Conservation (phyloP, 1,140 invertebrate species). For the Acyrthosiphon pisum region DNA sequence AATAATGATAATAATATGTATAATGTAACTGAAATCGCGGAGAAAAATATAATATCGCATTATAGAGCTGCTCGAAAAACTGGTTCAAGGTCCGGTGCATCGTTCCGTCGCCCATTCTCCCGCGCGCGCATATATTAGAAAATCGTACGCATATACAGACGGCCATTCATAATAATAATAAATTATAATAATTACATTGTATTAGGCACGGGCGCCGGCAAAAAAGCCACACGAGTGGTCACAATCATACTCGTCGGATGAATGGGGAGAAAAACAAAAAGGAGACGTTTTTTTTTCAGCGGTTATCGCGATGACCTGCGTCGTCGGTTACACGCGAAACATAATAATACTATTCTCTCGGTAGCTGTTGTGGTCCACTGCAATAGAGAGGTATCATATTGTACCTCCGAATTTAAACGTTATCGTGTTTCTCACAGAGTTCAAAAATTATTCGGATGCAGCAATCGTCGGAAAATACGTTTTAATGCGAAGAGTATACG, state of each 20-base stretch:
- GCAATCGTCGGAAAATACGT: neutral
- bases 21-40: neutral
- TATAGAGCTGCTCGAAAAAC: conserved; percentile 6
- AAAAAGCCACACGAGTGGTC: neutral
- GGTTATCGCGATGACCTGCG: neutral
- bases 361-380: too few relatives aligned
- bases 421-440: neutral
- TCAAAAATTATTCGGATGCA: neutral
- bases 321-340: too few relatives aligned
- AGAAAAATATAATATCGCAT: conserved; percentile 1
- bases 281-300: neutral
- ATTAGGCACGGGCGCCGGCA: neutral
- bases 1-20: neutral
- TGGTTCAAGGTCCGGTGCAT: conserved; percentile 53
- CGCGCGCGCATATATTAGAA: conserved; percentile 32
- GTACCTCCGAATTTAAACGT: neutral
- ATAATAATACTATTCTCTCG: neutral
- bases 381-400: neutral
- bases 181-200: neutral
- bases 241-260: neutral
- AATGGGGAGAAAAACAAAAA: neutral
- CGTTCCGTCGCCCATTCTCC: conserved; percentile 34
- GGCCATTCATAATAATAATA: neutral
- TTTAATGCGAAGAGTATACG: too few relatives aligned
- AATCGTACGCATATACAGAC: neutral